phyloP scores from a whole-genome alignment of 2,888 invertebrate genomes.

The Pandemis cinnamomeana region DNA sequence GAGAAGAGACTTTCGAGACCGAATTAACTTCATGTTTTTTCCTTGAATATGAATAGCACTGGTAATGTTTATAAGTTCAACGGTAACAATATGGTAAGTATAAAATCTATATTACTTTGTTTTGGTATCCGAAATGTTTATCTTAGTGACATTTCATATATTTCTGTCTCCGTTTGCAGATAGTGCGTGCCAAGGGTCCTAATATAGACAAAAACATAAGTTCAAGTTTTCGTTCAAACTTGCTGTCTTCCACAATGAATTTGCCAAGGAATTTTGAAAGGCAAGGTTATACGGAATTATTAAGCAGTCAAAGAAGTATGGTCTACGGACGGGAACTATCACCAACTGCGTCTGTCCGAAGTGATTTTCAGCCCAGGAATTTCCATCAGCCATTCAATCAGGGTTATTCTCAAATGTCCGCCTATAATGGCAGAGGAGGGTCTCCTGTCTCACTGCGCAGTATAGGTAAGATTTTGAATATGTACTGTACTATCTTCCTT shows the following conservation, averaged over 20 bases:
- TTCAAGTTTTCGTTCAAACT: conserved; percentile 56
- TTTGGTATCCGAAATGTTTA: background rate
- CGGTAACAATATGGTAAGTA: conserved; percentile 30
- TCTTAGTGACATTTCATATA: too few relatives aligned
- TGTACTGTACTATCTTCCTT: background rate
- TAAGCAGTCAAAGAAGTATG: conserved; percentile 41
- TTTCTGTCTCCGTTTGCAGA: conserved; percentile 55
- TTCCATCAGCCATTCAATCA: conserved; percentile 53
- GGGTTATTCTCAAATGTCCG: conserved; percentile 52
- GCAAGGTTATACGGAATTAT: conserved; percentile 51
- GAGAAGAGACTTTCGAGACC: background rate
- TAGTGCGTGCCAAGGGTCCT: conserved; percentile 61
- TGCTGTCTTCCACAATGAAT: conserved; percentile 52
- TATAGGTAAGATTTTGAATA: conserved; percentile 55
- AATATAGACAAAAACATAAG: conserved; percentile 52
- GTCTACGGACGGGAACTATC: conserved; percentile 60
- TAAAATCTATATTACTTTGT: background rate
- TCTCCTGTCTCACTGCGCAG: conserved; percentile 70
- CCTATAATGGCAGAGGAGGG: conserved; percentile 62
- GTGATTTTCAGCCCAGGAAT: conserved; percentile 58
- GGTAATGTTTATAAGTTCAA: conserved; percentile 32
- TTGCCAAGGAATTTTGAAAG: conserved; percentile 57
- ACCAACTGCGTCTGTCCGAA: conserved; percentile 44
- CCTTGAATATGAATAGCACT: conserved; percentile 24
- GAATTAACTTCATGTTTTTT: background rate